Base-by-base conservation (phyloP, 1,140 invertebrate genomes). In the Cephus cinctus region DNA sequence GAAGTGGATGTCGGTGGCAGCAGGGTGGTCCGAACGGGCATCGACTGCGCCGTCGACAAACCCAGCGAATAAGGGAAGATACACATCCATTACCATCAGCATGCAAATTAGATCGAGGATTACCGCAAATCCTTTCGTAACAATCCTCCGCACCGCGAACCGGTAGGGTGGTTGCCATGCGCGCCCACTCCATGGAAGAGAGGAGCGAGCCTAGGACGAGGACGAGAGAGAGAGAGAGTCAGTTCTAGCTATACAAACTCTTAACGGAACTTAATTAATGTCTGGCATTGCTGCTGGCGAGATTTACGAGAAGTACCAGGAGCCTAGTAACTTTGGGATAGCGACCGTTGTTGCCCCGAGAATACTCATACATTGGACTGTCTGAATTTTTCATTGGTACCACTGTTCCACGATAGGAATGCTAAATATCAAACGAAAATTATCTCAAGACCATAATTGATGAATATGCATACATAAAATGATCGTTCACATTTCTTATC, bases 71-170 rank as follows among this genome's bases (percentile, higher is more conserved):
- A 69, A 63, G 65, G 56, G 65, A 71, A 69, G 59, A 73, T 75
- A 75, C 63, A 73, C 71, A 73, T 73, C 69, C 70, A 73, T 73
- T 73, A 75, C 67, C 70, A 73, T 73, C 70, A 73, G 70, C 69
- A 75, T 73, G 71, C 70, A 75, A 75, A 75, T 75, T 73, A 73
- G 69, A 73, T 70, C 66, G 64, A 63, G 68, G 72, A 75, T 75
- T 73, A 75, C 67, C 65, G 67, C 67, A 73, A 75, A 73, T 73
- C 72, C 71, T 75, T 71, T 73, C 71, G 71, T 75, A 71, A 73
- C 67, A 71, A 70, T 73, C 61, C 64, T 48, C 53, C 47, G 62
- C 43, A 54, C 60, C 60, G 57, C 62, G 59, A 61, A 60, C 52
- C 48, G 42, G 56, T 27, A 25, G 8, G 38, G 9, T 9, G 38